Evolutionary conservation across 2,888 invertebrate genomes (phyloP), one percentile per base, ranked within the genome.

Genomic region (Gortyna flavago): DNA sequence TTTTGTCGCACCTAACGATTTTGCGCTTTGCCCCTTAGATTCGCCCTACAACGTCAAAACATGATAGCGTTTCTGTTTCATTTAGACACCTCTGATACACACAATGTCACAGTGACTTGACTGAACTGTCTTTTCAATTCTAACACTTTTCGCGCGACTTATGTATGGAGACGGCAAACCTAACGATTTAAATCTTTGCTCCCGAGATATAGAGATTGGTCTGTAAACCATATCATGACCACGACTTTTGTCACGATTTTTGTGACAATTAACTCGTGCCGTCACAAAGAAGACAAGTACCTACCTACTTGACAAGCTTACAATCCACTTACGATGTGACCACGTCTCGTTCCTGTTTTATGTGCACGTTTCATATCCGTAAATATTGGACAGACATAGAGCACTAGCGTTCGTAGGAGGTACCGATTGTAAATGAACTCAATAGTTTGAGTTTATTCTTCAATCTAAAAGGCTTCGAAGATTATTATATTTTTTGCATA

Each of bases 331-430:
- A 21, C 51, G 0, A 29, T 72, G 21, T 44, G n/a, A 74, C 81
- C 64, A 2, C 9, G 11, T 25, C 65, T 48, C 32, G 69, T 44
- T 73, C 18, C 35, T 38, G 77, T 76, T 74, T 13, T 38, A 44
- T n/a, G 59, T 74, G 68, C 62, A 67, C 32, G 38, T 81, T 72
- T 68, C 29, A 71, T 68, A 79, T 75, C 71, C 48, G 48, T 80
- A 74, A 73, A 75, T 72, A 80, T 80, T 70, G 64, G 21, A 29
- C 62, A 32, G 61, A 68, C 65, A 62, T 18, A 65, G 68, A 62
- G 70, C 67, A 67, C 72, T 84, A 61, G 61, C 44, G 61, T 44
- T 71, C 59, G 35, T 54, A 64, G 64, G 64, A 71, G 64, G 68
- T 57, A 21, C n/a, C n/a, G n/a, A n/a, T 38, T 25, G 0, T 77